A percentile compares a stretch with the other conserved stretches of the same genome.
Evolutionary conservation across 2,113 vertebrate species (phyloP).

Genomic region (Emydura subglobosa): DNA sequence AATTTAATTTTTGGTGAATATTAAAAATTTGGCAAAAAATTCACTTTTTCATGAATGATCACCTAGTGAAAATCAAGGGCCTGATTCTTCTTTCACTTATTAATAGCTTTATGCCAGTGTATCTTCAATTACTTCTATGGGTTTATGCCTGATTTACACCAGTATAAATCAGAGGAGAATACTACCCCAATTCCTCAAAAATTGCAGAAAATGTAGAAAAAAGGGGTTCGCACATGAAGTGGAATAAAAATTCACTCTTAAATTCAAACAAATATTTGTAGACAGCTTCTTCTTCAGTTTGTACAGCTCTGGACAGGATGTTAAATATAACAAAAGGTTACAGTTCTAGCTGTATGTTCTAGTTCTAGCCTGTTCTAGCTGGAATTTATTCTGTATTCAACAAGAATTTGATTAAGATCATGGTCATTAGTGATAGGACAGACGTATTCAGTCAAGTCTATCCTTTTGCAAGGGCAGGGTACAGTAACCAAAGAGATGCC

Average conservation of each 20-base stretch:
- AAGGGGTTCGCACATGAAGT: neutral
- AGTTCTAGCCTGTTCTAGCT: neutral
- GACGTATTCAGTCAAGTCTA: neutral
- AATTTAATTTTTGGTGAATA: neutral
- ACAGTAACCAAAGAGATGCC: neutral
- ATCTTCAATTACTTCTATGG: neutral
- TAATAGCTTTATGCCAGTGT: neutral
- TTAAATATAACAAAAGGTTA: neutral
- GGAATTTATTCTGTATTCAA: constrained; percentile 29
- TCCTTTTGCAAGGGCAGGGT: neutral
- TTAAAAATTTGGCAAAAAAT: neutral
- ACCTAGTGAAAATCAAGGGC: neutral
- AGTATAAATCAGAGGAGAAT: constrained; percentile 4
- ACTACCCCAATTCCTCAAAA: neutral
- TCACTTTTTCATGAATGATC: neutral
- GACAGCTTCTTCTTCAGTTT: neutral
- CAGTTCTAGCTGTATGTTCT: neutral
- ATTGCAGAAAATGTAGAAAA: neutral
- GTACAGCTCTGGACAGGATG: neutral
- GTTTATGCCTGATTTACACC: neutral
- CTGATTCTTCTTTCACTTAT: neutral
- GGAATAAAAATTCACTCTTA: neutral
- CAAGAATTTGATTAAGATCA: neutral
- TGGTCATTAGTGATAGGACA: neutral
- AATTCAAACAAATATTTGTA: neutral